Evolutionary conservation across 2,888 invertebrate species (phyloP).

Genomic region (Troides aeacus): DNA sequence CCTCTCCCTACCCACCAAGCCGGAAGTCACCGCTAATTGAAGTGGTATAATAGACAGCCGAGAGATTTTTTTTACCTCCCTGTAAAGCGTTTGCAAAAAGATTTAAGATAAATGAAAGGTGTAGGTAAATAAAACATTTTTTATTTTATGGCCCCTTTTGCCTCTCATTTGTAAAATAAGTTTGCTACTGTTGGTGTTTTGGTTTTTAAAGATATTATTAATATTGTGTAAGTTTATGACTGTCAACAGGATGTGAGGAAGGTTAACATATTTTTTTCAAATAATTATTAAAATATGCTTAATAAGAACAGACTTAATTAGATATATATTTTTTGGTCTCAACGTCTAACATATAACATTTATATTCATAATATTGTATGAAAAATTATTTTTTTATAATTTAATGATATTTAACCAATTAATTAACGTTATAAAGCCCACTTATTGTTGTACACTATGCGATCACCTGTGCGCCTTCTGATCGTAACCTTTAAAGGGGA

Average conservation of each 20-base stretch:
- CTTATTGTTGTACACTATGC: not conserved
- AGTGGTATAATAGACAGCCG: conserved; percentile 12
- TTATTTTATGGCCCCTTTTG: not conserved
- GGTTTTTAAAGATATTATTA: too few species aligned
- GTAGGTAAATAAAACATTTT: not conserved
- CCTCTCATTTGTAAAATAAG: too few species aligned
- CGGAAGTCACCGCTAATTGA: conserved; percentile 19
- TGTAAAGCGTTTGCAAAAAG: not conserved
- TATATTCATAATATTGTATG: not conserved
- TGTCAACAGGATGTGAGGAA: too few species aligned
- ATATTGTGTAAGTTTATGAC: too few species aligned
- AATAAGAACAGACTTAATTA: too few species aligned
- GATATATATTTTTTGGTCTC: too few species aligned
- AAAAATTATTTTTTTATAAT: too few species aligned
- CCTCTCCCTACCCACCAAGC: conserved; percentile 6
- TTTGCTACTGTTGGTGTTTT: too few species aligned
- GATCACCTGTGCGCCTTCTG: conserved; percentile 6
- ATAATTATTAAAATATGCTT: too few species aligned
- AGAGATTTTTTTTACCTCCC: conserved; percentile 4
- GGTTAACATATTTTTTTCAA: too few species aligned
- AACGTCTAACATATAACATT: not conserved
- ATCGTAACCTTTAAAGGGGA: conserved; percentile 25
- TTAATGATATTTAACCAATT: not conserved
- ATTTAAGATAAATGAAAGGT: not conserved
- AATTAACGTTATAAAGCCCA: conserved; percentile 11